Percentiles rank a stretch among this genome's conserved stretches.
Conservation (phyloP, 2,113 vertebrate genomes). For the Delphinus delphis region DNA sequence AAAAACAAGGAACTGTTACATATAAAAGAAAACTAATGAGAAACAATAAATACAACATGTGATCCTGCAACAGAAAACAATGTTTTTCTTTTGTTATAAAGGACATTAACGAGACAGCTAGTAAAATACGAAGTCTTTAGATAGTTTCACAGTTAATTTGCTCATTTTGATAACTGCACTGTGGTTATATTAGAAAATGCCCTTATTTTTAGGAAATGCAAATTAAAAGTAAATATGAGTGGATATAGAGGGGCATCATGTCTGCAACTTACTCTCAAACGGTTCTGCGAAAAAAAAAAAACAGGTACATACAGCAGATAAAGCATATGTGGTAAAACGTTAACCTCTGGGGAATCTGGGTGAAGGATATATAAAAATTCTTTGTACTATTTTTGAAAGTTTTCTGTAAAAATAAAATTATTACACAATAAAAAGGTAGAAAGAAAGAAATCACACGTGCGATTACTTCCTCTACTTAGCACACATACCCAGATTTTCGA, state of each 20-base stretch:
- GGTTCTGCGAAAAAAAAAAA: neutral
- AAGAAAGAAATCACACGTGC: neutral
- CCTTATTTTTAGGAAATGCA: neutral
- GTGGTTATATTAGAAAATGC: neutral
- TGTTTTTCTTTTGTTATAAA: neutral
- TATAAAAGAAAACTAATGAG: neutral
- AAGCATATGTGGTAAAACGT: neutral
- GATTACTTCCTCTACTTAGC: neutral
- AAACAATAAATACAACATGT: neutral
- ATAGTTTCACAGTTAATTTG: neutral
- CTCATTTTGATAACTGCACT: neutral
- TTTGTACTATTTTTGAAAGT: neutral
- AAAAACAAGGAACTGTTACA: neutral
- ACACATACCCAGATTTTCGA: constrained; percentile 93
- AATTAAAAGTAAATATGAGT: neutral
- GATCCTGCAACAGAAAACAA: neutral
- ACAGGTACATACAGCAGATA: neutral
- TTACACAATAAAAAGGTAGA: neutral
- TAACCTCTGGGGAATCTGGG: neutral
- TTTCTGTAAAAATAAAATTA: constrained; percentile 44
- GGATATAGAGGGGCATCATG: neutral
- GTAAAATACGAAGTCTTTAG: neutral
- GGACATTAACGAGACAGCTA: neutral
- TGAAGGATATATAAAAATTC: neutral
- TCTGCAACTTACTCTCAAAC: neutral